Evolutionary conservation across 2,888 invertebrate species (phyloP).

Genomic region (Drosophila colorata): DNA sequence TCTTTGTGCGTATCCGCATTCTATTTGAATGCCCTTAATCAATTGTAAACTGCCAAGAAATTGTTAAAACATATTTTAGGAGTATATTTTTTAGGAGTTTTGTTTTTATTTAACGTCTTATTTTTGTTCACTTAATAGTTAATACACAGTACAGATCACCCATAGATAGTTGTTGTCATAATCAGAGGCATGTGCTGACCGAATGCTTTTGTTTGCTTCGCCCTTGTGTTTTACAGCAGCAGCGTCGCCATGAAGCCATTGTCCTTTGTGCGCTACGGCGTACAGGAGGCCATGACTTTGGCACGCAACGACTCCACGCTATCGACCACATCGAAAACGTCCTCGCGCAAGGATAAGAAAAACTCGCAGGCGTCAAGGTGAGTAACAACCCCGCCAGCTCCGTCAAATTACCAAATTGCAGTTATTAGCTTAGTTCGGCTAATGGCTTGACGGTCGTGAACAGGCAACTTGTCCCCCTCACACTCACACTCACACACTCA

Average conservation of each 20-base stretch:
- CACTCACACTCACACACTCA: not conserved
- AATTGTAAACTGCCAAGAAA: no score
- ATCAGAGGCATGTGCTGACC: conserved; percentile 17
- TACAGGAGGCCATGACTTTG: conserved; percentile 85
- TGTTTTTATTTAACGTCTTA: no score
- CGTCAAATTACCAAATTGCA: conserved; percentile 50
- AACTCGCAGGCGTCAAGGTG: conserved; percentile 86
- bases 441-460: conserved; percentile 16
- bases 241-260: conserved; percentile 89
- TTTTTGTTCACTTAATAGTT: no score
- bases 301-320: conserved; percentile 87
- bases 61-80: no score
- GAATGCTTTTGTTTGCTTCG: conserved; percentile 16
- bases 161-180: not conserved
- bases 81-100: no score
- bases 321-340: conserved; percentile 86
- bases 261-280: conserved; percentile 85
- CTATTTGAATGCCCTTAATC: no score
- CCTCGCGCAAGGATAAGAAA: conserved; percentile 86
- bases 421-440: conserved; percentile 52
- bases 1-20: no score
- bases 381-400: conserved; percentile 32
- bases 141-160: not conserved
- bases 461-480: not conserved
- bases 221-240: conserved; percentile 71